Evolutionary conservation across 53 echinoderm and acorn worm genomes (phyloP), one percentile per base, ranked within the genome.

Genomic region (Actinopyga echinites): DNA sequence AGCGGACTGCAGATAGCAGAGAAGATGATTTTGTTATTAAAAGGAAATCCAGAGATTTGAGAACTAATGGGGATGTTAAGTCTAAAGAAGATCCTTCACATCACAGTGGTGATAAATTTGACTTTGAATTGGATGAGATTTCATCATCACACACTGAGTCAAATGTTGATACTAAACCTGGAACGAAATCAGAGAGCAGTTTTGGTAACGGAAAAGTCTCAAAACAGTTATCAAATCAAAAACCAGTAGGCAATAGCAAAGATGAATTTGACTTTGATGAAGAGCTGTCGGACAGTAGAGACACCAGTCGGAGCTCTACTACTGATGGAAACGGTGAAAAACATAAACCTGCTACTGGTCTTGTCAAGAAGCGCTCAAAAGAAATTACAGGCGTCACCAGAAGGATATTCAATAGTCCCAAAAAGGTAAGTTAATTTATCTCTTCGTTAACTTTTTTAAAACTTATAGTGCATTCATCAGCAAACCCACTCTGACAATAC

Each of bases 241-340:
- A 15, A 49, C 49, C 49, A 12, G 44, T 21, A 38, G 56, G 53
- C 9, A 44, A 78, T n/a, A 33, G 54, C 78, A 78, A 56, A 9
- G 85, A 89, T 35, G 96, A 91, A 32, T 96, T 93, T 93, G 93
- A 93, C 82, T 96, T 96, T 85, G 81, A 80, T 26, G 81, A 59
- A 22, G 81, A 37, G 22, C 40, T 59, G 9, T 60, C 63, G 12
- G 81, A 62, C 54, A 57, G 55, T 17, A 15, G 30, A 24, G 43
- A 61, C 4, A 17, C 60, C n/a, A 59, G 36, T 32, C 58, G 30
- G 56, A 13, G 38, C 35, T 68, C 53, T 42, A 44, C 38, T 10
- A 32, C 31, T 26, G 30, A n/a, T 56, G 22, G 40, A 13, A 44
- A 79, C 22, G 85, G 54, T 52, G 56, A 66, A 26, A 91, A 69